These are phyloP conservation scores for Diceros bicornis DNA, from an alignment of 2,797 vertebrate genomes.

Conservation along the genomic window DNA sequence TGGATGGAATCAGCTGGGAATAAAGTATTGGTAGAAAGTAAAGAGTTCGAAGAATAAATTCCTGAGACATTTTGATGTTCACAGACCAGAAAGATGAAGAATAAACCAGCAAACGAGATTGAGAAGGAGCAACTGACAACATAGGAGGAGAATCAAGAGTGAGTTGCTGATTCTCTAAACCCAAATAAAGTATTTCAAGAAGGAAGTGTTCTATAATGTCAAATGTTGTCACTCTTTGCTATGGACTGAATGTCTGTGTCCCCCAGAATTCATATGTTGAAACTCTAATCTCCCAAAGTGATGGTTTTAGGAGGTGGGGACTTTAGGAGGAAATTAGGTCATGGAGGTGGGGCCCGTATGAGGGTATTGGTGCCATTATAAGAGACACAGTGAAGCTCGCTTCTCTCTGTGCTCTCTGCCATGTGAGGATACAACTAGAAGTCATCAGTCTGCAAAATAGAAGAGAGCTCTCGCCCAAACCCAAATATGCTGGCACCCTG, in stretches of 20 bases:
- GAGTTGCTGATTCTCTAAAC: accelerated
- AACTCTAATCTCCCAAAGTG: neutral
- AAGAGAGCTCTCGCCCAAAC: neutral
- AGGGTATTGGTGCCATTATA: neutral
- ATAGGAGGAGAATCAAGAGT: neutral
- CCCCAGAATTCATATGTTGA: neutral
- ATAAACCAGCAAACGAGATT: neutral
- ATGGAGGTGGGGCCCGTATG: neutral
- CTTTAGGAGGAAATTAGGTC: neutral
- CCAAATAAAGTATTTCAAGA: neutral
- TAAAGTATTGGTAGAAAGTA: neutral
- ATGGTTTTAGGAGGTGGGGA: neutral
- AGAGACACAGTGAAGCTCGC: too few species aligned
- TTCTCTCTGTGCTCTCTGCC: neutral
- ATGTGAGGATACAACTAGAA: neutral
- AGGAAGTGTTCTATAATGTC: neutral
- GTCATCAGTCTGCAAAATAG: neutral
- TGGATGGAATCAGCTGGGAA: neutral
- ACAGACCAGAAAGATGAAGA: neutral
- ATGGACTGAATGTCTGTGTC: neutral
- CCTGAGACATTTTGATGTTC: neutral
- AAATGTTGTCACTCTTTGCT: neutral
- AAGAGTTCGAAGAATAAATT: neutral
- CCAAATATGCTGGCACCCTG: neutral
- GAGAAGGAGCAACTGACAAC: neutral